Conservation (phyloP, 2,888 invertebrate genomes). For the Sceliomorpha sp. region DNA sequence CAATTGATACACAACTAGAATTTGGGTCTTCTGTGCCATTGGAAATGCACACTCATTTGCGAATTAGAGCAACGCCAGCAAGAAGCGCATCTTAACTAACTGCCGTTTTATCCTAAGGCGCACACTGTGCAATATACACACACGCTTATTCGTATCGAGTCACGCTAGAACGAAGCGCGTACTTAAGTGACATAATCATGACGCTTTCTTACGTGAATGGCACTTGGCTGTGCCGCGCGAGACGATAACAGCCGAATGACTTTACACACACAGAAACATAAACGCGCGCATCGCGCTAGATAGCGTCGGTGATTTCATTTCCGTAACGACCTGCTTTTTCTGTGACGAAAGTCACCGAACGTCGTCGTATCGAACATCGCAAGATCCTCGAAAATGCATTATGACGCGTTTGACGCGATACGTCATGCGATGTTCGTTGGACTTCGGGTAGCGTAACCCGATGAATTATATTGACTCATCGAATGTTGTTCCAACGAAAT, state of each 20-base stretch:
- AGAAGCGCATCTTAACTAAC: slow-evolving; percentile 17
- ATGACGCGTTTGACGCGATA: no score
- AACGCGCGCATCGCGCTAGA: slow-evolving; percentile 10
- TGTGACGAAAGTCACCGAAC: slow-evolving; percentile 22
- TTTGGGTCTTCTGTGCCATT: no score
- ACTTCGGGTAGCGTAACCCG: no score
- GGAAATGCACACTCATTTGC: slow-evolving; percentile 14
- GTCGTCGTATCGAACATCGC: slow-evolving; percentile 13
- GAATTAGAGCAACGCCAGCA: slow-evolving; percentile 26
- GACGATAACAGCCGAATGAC: slow-evolving; percentile 28
- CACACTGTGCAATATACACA: slow-evolving; percentile 20
- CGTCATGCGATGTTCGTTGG: no score
- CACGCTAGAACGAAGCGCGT: slow-evolving; percentile 12
- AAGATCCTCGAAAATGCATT: slow-evolving; percentile 13
- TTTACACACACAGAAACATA: no score
- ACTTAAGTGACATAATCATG: slow-evolving; percentile 47
- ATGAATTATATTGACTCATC: no score
- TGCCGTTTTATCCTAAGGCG: no score
- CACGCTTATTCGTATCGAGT: slow-evolving; percentile 32
- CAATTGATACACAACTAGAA: no score
- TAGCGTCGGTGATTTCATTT: slow-evolving; percentile 35
- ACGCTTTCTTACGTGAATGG: slow-evolving; percentile 49
- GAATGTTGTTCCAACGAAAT: no score
- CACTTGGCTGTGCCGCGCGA: slow-evolving; percentile 36
- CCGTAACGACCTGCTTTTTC: slow-evolving; percentile 16